These are phyloP conservation scores for Sebastes taczanowskii DNA, from an alignment of 2,797 vertebrate genomes.

Conservation along the genomic window DNA sequence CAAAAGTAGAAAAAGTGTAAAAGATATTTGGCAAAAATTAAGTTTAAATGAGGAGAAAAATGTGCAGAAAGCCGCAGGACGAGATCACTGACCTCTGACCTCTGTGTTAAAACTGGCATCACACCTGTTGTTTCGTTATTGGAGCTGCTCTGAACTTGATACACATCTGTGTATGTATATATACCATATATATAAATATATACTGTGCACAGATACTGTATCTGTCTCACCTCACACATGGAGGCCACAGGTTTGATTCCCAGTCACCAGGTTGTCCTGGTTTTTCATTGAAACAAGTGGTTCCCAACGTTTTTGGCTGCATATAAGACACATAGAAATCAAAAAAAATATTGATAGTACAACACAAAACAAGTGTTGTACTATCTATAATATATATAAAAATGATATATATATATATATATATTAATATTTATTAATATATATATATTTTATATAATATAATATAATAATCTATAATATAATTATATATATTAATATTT, in stretches of 20 bases:
- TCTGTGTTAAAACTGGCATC: neutral
- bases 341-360: fast-evolving
- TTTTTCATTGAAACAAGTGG: neutral
- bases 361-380: neutral
- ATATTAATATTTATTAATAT: no score
- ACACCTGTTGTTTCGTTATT: neutral
- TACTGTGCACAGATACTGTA: neutral
- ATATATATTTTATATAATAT: no score
- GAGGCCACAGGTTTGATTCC: neutral
- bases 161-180: neutral
- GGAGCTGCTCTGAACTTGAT: neutral
- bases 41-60: neutral
- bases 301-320: neutral
- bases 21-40: constrained; percentile 19
- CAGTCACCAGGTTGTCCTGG: neutral
- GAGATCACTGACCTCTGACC: neutral
- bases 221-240: neutral
- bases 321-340: neutral
- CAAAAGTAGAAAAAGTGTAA: constrained; percentile 36
- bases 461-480: no score
- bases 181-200: neutral
- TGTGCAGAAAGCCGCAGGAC: neutral
- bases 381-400: no score
- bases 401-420: no score
- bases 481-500: neutral